These are phyloP conservation scores for Xenops minutus DNA, from an alignment of 2,797 vertebrate genomes.

Conservation along the genomic window DNA sequence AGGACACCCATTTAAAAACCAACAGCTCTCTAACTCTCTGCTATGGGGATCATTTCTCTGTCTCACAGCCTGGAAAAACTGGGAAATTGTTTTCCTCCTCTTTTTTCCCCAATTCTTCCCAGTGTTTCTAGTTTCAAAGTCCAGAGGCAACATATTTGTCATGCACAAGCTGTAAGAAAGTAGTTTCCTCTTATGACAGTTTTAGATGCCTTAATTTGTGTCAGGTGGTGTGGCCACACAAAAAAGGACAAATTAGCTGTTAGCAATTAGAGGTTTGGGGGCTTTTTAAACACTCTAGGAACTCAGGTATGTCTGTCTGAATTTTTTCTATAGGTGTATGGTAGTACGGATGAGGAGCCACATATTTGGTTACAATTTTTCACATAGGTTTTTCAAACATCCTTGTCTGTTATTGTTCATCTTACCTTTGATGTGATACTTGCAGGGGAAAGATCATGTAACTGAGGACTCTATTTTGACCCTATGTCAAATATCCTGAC, in stretches of 20 bases:
- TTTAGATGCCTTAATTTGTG: not conserved
- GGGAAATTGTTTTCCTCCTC: not conserved
- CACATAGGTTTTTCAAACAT: not conserved
- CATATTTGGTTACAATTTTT: not conserved
- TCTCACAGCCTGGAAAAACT: not conserved
- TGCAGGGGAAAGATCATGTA: not conserved
- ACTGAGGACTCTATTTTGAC: not conserved
- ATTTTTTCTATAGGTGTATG: not conserved
- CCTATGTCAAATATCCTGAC: not conserved
- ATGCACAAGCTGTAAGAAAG: not conserved
- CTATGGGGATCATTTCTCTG: not conserved
- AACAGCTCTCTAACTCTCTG: not conserved
- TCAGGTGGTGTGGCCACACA: no score
- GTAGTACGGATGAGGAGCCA: not conserved
- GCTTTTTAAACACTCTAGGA: not conserved
- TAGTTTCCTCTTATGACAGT: not conserved
- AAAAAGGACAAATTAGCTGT: not conserved
- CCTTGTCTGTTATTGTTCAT: not conserved
- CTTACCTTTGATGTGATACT: not conserved
- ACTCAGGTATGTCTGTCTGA: not conserved
- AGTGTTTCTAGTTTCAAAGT: not conserved
- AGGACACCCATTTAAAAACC: not conserved
- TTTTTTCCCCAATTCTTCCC: not conserved
- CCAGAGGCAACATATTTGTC: not conserved
- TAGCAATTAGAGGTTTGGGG: rapidly evolving